Evolutionary conservation across 2,888 invertebrate genomes (phyloP), one percentile per base, ranked within the genome.

Genomic region (Spisula solida): DNA sequence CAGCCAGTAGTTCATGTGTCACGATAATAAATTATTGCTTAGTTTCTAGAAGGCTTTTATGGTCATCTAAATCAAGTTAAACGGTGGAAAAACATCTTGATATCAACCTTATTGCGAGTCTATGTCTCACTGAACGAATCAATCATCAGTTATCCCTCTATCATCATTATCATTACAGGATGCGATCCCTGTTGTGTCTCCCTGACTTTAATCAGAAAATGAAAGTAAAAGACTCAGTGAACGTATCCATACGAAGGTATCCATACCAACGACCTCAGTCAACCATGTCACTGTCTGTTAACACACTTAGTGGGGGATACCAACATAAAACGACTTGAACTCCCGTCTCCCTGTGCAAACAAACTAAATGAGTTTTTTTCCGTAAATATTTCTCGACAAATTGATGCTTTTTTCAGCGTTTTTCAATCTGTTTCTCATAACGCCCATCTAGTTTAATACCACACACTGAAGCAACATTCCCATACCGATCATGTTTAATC

Each of bases 361-460:
- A 75, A 60, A 48, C 75, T 83, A 31, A 70, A 51, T 70, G 70
- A 75, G 48, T 75, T 70, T 75, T 70, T 75, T 75, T 20, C n/a
- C 29, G 31, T 31, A 34, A 75, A 75, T 75, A 75, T 34, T 75
- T 75, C 34, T 75, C 75, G 18, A 75, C 75, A 31, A 75, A 31
- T 34, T 75, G 29, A 75, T 34, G 31, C 18, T 31, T 29, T 83
- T 83, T 70, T 75, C 75, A 83, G 47, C 29, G 34, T 83, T 83
- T 51, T 20, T 29, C 41, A 83, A 83, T 83, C 70, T 83, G 70
- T 70, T 83, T 83, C 83, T 83, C 75, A 75, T 83, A 83, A 70
- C 25, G 14, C 12, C 29, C 34, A 34, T 31, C 75, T 31, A 31
- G 14, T 75, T 34, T 75, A 75, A 75, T 75, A 31, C 31, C 29